Evolutionary conservation across 1,140 invertebrate species (phyloP), one percentile per base, ranked within the genome.

Genomic region (Andrena cerasifolii): DNA sequence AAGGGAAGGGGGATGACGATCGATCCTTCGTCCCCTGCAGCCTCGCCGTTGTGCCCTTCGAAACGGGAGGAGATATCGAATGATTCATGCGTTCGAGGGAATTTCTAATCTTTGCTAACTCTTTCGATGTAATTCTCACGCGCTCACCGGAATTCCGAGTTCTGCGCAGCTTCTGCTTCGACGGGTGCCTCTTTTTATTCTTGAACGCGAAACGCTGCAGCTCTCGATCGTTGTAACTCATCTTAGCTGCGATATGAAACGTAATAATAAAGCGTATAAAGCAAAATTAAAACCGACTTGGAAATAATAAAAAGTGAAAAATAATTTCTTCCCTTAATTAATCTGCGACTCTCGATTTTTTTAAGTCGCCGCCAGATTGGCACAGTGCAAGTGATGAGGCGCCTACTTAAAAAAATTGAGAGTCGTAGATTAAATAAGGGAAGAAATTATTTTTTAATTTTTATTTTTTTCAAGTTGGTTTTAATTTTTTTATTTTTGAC

Each of bases 1-100:
- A 89, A 94, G 51, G 89, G 94, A 87, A 91, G 90, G 66, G 87
- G 94, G 40, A 91, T 51, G 18, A 70, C 54, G 7, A 86, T 49
- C 12, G 73, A 67, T 31, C 54, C 47, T 51, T 85, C 72, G 28
- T 12, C 36, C 26, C 21, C 24, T 14, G 14, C 36, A n/a, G 21
- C 36, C 21, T 45, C 54, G 2, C 71, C 61, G 16, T 53, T 36
- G 18, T 61, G 59, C 14, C 40, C 68, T 82, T 78, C 3, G 3
- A 43, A 28, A n/a, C n/a, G n/a, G 59, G 49, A 40, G 8, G 6
- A 33, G 10, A 0, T 26, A 16, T 14, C 2, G 31, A 59, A 53
- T 5, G 40, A 26, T 31, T 43, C 5, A 6, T 31, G 24, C 6
- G 5, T 45, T 36, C 10, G 53, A 18, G 3, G 12, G 14, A n/a